These are phyloP conservation scores for Pachycephala philippinensis DNA, from an alignment of 2,113 vertebrate genomes.

Conservation along the genomic window DNA sequence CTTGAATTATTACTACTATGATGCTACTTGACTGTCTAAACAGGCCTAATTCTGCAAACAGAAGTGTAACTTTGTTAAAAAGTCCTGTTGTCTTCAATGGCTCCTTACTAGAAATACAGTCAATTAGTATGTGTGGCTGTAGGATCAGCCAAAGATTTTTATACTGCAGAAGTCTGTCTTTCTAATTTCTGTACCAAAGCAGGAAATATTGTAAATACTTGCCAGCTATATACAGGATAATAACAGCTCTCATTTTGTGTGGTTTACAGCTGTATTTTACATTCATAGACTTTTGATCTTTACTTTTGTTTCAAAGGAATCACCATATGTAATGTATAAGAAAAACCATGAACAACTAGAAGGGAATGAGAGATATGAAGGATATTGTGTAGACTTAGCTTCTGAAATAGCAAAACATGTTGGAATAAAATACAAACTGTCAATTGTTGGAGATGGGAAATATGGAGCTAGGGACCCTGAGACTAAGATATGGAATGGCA, in stretches of 20 bases:
- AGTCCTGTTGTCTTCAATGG: neutral
- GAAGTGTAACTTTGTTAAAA: neutral
- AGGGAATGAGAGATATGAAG: slow-evolving; percentile 99
- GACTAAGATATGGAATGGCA: slow-evolving; percentile 99
- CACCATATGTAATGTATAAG: slow-evolving; percentile 99
- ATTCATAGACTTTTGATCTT: slow-evolving; percentile 69
- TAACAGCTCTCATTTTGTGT: slow-evolving; percentile 34
- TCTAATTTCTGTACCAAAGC: slow-evolving; percentile 15
- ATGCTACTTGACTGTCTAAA: neutral
- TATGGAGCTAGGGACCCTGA: slow-evolving; percentile 98
- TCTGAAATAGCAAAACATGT: slow-evolving; percentile 99
- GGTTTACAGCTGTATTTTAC: slow-evolving; percentile 78
- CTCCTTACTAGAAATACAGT: neutral
- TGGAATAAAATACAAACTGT: slow-evolving; percentile 99
- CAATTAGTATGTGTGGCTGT: neutral
- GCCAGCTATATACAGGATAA: slow-evolving; percentile 9
- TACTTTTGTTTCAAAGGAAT: slow-evolving; percentile 89
- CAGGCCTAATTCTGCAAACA: neutral
- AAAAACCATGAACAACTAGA: slow-evolving; percentile 98
- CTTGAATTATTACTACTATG: neutral
- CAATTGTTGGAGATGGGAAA: slow-evolving; percentile 97
- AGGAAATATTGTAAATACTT: slow-evolving; percentile 17
- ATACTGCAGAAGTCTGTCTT: neutral
- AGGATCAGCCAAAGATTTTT: neutral
- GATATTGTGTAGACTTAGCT: slow-evolving; percentile 99